Evolutionary conservation across 2,797 vertebrate genomes (phyloP).

Genomic region (Hypotaenidia philippensis): DNA sequence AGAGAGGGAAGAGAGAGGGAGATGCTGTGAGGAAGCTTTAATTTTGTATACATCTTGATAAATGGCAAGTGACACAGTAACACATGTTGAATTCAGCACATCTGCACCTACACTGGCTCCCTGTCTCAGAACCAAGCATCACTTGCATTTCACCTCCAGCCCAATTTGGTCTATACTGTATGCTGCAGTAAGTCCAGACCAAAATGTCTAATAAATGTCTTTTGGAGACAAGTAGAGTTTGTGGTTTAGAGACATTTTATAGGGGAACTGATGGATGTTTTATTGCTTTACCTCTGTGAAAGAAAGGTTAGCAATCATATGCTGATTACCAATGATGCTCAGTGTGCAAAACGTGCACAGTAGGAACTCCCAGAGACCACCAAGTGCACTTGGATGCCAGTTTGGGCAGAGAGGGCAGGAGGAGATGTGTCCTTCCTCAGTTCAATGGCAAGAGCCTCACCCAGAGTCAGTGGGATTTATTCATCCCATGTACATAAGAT

Average conservation of each 20-base stretch:
- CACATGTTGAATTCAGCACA: constrained; percentile 27
- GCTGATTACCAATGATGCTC: not conserved
- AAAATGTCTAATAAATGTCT: not conserved
- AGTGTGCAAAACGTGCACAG: not conserved
- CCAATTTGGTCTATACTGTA: not conserved
- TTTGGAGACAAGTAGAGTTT: not conserved
- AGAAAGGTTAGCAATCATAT: not conserved
- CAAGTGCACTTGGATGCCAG: not conserved
- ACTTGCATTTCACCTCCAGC: not conserved
- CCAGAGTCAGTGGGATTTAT: not conserved
- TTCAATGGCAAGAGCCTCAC: not conserved
- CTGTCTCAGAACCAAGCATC: not conserved
- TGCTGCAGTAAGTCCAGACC: not conserved
- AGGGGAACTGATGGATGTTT: not conserved
- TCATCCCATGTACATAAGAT: not conserved
- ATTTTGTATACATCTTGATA: not conserved
- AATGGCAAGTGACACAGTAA: constrained; percentile 7
- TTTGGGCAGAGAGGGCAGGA: not conserved
- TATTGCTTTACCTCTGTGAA: not conserved
- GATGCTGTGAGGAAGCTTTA: not conserved
- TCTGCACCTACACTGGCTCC: not conserved
- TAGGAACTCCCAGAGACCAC: not conserved
- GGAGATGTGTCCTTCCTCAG: not conserved
- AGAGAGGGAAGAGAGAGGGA: not conserved
- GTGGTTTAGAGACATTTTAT: not conserved